Evolutionary conservation across 2,797 vertebrate species (phyloP).

Genomic region (Enteromius anoplus): DNA sequence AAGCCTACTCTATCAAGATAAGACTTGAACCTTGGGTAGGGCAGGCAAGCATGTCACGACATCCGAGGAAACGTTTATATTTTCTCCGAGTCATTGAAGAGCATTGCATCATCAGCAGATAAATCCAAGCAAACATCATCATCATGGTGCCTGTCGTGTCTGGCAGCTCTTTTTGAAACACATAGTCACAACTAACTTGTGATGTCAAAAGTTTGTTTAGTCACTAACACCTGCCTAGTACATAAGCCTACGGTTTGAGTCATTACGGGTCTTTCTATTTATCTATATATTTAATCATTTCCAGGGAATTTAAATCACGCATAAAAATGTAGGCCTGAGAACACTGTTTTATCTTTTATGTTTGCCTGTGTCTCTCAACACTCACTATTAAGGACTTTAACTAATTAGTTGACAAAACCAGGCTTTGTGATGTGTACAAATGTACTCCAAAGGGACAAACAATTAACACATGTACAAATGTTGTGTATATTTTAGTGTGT

Average conservation of each 20-base stretch:
- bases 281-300: not conserved
- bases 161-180: not conserved
- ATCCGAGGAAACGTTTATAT: conserved; percentile 14
- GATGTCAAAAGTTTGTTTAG: not conserved
- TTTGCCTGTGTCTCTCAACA: not conserved
- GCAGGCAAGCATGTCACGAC: conserved; percentile 53
- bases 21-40: conserved; percentile 44
- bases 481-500: not conserved
- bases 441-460: not conserved
- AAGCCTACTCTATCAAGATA: conserved; percentile 38
- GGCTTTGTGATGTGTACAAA: not conserved
- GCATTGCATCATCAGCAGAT: conserved; percentile 38
- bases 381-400: not conserved
- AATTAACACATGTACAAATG: not conserved
- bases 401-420: not conserved
- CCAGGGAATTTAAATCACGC: not conserved
- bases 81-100: conserved; percentile 27
- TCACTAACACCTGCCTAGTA: not conserved
- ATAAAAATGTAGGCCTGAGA: not conserved
- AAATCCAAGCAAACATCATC: not conserved
- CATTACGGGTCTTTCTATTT: not conserved
- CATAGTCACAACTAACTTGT: not conserved
- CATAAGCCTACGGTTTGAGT: too few relatives aligned
- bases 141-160: not conserved
- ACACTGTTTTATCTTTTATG: not conserved